These are phyloP conservation scores for Dysdera silvatica DNA, from an alignment of 1,140 invertebrate genomes.

Conservation along the genomic window DNA sequence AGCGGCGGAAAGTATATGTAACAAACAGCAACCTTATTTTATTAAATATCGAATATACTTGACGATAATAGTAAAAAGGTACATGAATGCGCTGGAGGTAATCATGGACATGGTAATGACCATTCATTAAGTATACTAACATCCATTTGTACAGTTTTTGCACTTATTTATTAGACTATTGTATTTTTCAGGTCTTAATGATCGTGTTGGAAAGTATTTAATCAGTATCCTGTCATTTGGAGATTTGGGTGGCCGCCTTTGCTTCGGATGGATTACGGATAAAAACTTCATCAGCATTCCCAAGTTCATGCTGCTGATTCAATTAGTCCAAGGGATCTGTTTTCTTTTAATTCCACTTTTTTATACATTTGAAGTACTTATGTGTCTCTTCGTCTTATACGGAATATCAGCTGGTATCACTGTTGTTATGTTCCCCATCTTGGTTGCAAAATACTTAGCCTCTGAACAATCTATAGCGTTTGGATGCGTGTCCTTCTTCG, in stretches of 20 bases:
- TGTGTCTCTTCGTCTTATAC: slow-evolving; percentile 2
- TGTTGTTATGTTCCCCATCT: slow-evolving; percentile 16
- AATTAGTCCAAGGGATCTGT: slow-evolving; percentile 1
- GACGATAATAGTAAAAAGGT: no score
- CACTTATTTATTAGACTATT: no score
- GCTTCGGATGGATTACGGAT: slow-evolving; percentile 20
- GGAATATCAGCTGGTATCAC: slow-evolving; percentile 6
- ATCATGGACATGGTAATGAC: no score
- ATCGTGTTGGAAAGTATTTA: not conserved
- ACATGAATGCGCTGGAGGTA: no score
- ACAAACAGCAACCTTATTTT: no score
- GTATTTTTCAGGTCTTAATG: no score
- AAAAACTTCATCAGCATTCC: slow-evolving; percentile 4
- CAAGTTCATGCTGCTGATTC: slow-evolving; percentile 16
- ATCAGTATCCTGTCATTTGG: not conserved
- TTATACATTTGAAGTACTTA: slow-evolving; percentile 4
- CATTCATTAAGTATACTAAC: no score
- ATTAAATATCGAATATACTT: no score
- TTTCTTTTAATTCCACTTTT: not conserved
- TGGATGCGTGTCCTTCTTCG: slow-evolving; percentile 8
- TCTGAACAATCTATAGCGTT: slow-evolving; percentile 19
- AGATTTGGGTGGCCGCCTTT: not conserved
- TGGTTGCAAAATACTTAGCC: slow-evolving; percentile 10
- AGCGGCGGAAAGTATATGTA: no score
- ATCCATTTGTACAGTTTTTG: no score